Evolutionary conservation across 2,888 invertebrate genomes (phyloP).

Genomic region (Linnaemya tessellans): DNA sequence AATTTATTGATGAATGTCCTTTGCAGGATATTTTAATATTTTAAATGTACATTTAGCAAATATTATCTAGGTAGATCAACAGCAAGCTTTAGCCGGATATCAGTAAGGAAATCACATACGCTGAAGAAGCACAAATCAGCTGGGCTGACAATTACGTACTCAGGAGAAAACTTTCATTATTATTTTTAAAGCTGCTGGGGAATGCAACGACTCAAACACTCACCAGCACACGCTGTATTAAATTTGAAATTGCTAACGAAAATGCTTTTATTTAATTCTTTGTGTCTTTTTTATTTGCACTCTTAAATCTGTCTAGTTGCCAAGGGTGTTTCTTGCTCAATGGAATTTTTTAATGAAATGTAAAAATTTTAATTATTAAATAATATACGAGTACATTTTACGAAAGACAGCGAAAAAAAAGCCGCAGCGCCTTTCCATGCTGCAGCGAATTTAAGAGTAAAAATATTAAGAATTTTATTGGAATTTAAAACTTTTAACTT

Average conservation of each 20-base stretch:
- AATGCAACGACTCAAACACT: constrained; percentile 8
- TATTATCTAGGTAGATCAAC: no score
- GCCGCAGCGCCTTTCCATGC: background rate
- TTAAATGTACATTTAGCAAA: no score
- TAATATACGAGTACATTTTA: background rate
- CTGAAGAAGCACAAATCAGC: no score
- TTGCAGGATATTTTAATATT: no score
- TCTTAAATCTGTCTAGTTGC: constrained; percentile 51
- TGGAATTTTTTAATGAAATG: constrained; percentile 27
- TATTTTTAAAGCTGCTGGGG: background rate
- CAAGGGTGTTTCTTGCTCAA: constrained; percentile 39
- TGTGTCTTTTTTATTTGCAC: constrained; percentile 22
- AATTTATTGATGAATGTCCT: no score
- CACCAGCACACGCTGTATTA: background rate
- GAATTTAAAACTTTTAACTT: background rate
- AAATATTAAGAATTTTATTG: background rate
- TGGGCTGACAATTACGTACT: no score
- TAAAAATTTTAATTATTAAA: constrained; percentile 37
- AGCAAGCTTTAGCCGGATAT: no score
- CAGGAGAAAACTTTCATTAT: no score
- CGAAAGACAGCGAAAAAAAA: background rate
- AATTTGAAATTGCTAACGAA: constrained; percentile 10
- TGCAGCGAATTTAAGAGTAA: background rate
- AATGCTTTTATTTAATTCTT: constrained; percentile 5
- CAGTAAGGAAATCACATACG: no score